Evolutionary conservation across 2,888 invertebrate species (phyloP).

Genomic region (Mesoligia furuncula): DNA sequence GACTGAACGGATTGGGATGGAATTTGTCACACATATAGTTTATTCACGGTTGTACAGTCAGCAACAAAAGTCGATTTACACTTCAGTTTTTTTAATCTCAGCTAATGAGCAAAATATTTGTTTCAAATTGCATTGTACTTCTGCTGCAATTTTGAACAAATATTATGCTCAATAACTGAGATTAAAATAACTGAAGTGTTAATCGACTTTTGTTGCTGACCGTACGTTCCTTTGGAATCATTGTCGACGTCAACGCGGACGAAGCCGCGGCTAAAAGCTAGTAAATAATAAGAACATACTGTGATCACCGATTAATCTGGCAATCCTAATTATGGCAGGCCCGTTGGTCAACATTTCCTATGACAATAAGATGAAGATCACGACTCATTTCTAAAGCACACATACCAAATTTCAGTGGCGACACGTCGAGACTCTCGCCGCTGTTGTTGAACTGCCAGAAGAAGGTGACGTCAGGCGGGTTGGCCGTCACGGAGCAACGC

Average conservation of each 20-base stretch:
- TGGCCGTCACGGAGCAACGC: constrained; percentile 96
- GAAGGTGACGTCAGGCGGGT: constrained; percentile 96
- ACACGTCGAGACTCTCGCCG: constrained; percentile 95
- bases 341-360: background rate
- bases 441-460: constrained; percentile 98
- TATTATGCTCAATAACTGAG: too few species aligned
- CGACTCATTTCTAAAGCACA: background rate
- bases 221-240: background rate
- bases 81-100: too few species aligned
- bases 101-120: too few species aligned
- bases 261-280: background rate
- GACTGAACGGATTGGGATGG: background rate
- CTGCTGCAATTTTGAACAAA: too few species aligned
- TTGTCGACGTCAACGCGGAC: background rate
- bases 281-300: background rate
- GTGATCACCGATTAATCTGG: background rate
- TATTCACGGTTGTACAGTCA: too few species aligned
- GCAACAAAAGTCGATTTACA: too few species aligned
- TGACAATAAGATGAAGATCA: background rate
- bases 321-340: background rate
- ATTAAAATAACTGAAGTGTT: too few species aligned
- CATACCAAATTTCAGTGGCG: constrained; percentile 91
- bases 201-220: too few species aligned
- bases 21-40: background rate
- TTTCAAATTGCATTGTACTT: too few species aligned